Evolutionary conservation across 2,888 invertebrate genomes (phyloP), one percentile per base, ranked within the genome.

Genomic region (Acrobasis consociella): DNA sequence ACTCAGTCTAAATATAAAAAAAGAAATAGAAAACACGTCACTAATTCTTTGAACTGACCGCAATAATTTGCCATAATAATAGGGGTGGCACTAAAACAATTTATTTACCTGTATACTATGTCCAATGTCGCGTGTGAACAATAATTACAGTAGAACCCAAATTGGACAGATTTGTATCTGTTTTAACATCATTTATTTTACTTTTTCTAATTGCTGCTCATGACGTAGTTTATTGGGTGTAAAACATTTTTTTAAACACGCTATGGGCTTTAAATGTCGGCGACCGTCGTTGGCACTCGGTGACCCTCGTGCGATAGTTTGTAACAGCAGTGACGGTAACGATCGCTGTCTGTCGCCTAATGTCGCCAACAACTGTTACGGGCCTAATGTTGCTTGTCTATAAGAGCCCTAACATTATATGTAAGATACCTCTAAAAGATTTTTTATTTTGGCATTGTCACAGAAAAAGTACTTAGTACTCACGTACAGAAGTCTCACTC

Each of bases 51-150:
- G 39, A 64, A 58, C 53, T 7, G 53, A 58, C 52, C 61, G 31
- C 50, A 1, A 8, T 58, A 22, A 58, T 64, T 62, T 62, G 15
- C 53, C 22, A 49, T 64, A 64, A 64, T 64, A 39, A 64, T 51
- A 62, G 49, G 52, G 49, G 37, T 55, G 31, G 16, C 10, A 38
- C 49, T 37, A 37, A 39, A 42, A 53, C 53, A 31, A 58, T 58
- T 58, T 53, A 64, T 50, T 62, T 62, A 53, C 39, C 15, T 9
- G 46, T 53, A 10, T 17, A 50, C 39, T 37, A 38, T 60, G 60
- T 51, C 11, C 5, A 17, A 8, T 31, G 38, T 62, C 46, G 53
- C 55, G 38, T 62, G 62, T 38, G 16, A 9, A 5, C 49, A 15
- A 37, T 62, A 55, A 62, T 49, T 62, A 49, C 49, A 56, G 56